Percentiles rank a stretch among this genome's conserved stretches.
Evolutionary conservation across 2,797 vertebrate genomes (phyloP).

Genomic region (Potorous gilbertii): DNA sequence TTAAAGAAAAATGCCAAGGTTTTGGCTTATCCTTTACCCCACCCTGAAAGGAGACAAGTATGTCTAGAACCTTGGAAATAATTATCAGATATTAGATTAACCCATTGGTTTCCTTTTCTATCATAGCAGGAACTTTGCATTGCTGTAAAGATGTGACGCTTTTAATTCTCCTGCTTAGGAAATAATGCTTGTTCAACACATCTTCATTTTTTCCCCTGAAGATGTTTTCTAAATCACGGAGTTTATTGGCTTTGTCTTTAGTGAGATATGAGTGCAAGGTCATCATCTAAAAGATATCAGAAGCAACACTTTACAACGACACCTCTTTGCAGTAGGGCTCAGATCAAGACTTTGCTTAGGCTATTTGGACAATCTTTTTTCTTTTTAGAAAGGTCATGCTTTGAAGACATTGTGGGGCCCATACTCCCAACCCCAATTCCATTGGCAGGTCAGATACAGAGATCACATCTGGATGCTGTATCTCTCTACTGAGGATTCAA

Average conservation of each 20-base stretch:
- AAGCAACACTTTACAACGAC: neutral
- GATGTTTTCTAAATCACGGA: slow-evolving; percentile 42
- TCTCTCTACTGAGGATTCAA: neutral
- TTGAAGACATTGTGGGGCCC: neutral
- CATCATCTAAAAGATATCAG: slow-evolving; percentile 30
- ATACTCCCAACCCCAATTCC: neutral
- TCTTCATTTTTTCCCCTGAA: slow-evolving; percentile 59
- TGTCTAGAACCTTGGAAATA: slow-evolving; percentile 51
- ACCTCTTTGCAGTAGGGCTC: neutral
- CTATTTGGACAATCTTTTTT: slow-evolving; percentile 54
- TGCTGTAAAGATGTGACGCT: neutral
- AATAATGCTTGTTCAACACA: neutral
- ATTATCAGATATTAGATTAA: slow-evolving; percentile 58
- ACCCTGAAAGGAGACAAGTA: slow-evolving; percentile 2
- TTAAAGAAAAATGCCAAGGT: slow-evolving; percentile 55
- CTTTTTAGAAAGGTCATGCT: slow-evolving; percentile 48
- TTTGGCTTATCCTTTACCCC: slow-evolving; percentile 11
- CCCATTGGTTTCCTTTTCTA: slow-evolving; percentile 4
- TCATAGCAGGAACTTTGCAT: neutral
- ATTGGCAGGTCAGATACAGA: neutral
- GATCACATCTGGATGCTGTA: neutral
- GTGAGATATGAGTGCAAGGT: slow-evolving; percentile 24
- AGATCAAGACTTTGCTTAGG: slow-evolving; percentile 30
- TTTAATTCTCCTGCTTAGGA: neutral
- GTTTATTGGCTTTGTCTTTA: slow-evolving; percentile 11